Conservation (phyloP, 2,113 vertebrate genomes). For the Engraulis encrasicolus region DNA sequence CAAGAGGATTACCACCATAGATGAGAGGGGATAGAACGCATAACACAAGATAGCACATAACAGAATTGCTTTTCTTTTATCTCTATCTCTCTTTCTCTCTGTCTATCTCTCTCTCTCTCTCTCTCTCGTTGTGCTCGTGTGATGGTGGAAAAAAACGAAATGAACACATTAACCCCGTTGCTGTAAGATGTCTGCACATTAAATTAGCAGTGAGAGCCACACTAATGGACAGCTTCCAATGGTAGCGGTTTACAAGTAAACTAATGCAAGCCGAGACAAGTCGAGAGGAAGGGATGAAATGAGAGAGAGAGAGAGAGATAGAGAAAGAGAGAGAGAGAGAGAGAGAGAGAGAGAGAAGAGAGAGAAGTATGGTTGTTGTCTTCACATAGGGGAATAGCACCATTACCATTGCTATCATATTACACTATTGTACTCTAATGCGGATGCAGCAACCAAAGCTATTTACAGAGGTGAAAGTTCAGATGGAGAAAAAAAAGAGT, state of each 20-base stretch:
- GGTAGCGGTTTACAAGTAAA: conserved; percentile 24
- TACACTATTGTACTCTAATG: not conserved
- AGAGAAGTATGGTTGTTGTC: not conserved
- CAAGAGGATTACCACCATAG: conserved; percentile 40
- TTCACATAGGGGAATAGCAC: not conserved
- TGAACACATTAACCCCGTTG: conserved; percentile 50
- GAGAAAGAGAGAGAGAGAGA: too few relatives aligned
- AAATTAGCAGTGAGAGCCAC: conserved; percentile 34
- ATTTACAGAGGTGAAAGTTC: not conserved
- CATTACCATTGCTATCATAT: not conserved
- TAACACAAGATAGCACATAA: conserved; percentile 31
- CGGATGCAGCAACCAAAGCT: not conserved
- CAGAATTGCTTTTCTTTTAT: not conserved
- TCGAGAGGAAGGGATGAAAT: too few relatives aligned
- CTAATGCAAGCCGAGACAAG: too few relatives aligned
- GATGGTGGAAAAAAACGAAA: conserved; percentile 36
- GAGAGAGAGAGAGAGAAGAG: too few relatives aligned
- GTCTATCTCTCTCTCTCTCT: too few relatives aligned
- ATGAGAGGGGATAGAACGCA: conserved; percentile 17
- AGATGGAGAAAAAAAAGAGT: not conserved
- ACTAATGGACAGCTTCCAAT: conserved; percentile 26
- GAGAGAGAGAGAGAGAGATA: too few relatives aligned
- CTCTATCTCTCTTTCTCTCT: conserved; percentile 22
- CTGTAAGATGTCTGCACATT: conserved; percentile 44
- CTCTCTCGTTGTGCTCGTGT: conserved; percentile 39